Percentiles rank a stretch among this genome's conserved stretches.
phyloP scores from a whole-genome alignment of 2,797 vertebrate species.

The Morelia viridis region DNA sequence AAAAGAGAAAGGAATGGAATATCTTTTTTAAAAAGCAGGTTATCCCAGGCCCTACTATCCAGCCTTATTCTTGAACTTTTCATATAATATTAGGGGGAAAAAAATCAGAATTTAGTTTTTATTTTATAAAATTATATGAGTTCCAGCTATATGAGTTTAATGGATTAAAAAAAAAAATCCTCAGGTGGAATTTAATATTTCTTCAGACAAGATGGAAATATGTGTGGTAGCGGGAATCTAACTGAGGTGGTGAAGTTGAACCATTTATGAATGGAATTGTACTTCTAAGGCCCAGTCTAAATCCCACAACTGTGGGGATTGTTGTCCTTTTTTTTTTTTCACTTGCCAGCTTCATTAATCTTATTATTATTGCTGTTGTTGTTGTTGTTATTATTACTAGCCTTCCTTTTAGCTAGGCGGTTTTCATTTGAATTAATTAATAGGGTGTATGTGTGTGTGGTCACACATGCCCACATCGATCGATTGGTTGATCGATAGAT shows the following conservation, averaged over 20 bases:
- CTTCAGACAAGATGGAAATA: not conserved
- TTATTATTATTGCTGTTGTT: not conserved
- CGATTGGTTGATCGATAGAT: not conserved
- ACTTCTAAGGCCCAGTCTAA: not conserved
- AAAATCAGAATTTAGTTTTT: no score
- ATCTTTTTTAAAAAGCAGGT: not conserved
- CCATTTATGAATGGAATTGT: not conserved
- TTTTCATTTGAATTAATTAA: not conserved
- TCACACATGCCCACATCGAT: not conserved
- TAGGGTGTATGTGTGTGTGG: not conserved
- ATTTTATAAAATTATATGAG: no score
- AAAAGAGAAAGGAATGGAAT: not conserved
- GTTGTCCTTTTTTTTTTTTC: not conserved
- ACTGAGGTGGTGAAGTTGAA: not conserved
- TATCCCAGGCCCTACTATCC: not conserved
- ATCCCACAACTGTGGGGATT: not conserved
- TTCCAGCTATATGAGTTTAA: not conserved
- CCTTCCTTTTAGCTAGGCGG: not conserved
- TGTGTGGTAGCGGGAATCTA: not conserved
- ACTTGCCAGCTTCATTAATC: not conserved
- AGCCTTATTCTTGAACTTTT: not conserved
- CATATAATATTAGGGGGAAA: not conserved
- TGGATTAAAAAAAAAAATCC: not conserved
- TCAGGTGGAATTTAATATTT: not conserved
- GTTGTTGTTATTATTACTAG: not conserved